Base-by-base conservation (phyloP, 2,888 invertebrate species). In the Parapristionchus giblindavisi region DNA sequence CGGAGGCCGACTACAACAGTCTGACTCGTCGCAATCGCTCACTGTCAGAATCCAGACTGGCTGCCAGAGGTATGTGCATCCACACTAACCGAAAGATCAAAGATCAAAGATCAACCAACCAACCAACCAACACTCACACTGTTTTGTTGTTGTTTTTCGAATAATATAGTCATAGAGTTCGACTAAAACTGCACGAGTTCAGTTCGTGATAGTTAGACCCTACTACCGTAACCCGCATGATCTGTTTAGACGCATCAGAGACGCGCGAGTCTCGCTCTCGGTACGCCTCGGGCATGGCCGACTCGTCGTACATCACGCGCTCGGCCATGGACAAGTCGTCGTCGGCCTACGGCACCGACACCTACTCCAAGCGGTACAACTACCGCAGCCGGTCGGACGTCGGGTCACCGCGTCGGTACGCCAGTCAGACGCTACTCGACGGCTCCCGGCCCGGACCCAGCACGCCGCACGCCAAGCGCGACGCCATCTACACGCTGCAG, bases 361-460 rank as follows among this genome's bases (percentile, higher is more conserved):
- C 83, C 38, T 84, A 81, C 80, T 79, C 85, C 36, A 81, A 83
- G 56, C 82, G 86, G 63, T 85, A 88, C 83, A 85, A 87, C 82
- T 88, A 88, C 77, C 84, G 88, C 34, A 80, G 82, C 14, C 80
- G 88, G 14, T 86, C 86, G 43, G 88, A 88, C 71, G 80, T 88
- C 48, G 83, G 82, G 14, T 81, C 82, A 48, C 86, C 86, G 24
- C 76, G 86, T 17, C 82, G 87, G 24, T 87, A 87, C 77, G 87
- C 85, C 51, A 84, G 84, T 40, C 87, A 86, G 81, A 87, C 88
- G 17, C 79, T 88, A 43, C 77, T 88, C 34, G 88, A 88, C 78
- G 88, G 87, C 34, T 81, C 83, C 6, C 79, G 88, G 27, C 88
- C 88, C 29, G 88, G 88, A 5, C 88, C 88, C 21, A 78, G 82